Base-by-base conservation (phyloP, 2,888 invertebrate genomes). In the Mesodorylaimus sp. region DNA sequence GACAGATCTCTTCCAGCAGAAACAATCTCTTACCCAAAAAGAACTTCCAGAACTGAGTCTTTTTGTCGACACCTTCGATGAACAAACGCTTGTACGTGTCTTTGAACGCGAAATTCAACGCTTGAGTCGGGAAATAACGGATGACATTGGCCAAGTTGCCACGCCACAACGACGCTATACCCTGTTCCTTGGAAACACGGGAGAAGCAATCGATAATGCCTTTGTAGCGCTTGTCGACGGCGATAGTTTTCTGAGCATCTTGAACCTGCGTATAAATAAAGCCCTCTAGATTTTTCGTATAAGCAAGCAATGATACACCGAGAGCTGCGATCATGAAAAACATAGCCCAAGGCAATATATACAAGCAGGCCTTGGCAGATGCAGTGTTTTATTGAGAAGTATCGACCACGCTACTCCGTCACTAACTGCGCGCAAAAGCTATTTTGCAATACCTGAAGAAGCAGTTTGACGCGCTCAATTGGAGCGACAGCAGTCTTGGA, bases 401-500 rank as follows among this genome's bases (percentile, higher is more conserved):
- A n/a, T n/a, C n/a, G n/a, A n/a, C n/a, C n/a, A n/a, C n/a, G n/a
- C n/a, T n/a, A n/a, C n/a, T n/a, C n/a, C n/a, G n/a, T n/a, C n/a
- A n/a, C n/a, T n/a, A n/a, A n/a, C n/a, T n/a, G n/a, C n/a, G n/a
- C n/a, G n/a, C n/a, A n/a, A n/a, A n/a, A n/a, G n/a, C n/a, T n/a
- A n/a, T n/a, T n/a, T n/a, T n/a, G n/a, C n/a, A n/a, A n/a, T 16
- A 89, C 88, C 73, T 91, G 91, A 57, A 91, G 76, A 54, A 91
- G 77, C 59, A 91, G 74, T 70, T 91, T 91, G 45, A 91, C 88
- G 66, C 89, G 77, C 73, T 91, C 89, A 64, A 91, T 89, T 51
- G 91, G 89, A 23, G 91, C 89, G 54, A 88, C 86, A 39, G 83
- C 80, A 43, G 89, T 91, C 69, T 91, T 91, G 47, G 89, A 86